Evolutionary conservation across 2,888 invertebrate genomes (phyloP).

Genomic region (Chrysina gloriosa): DNA sequence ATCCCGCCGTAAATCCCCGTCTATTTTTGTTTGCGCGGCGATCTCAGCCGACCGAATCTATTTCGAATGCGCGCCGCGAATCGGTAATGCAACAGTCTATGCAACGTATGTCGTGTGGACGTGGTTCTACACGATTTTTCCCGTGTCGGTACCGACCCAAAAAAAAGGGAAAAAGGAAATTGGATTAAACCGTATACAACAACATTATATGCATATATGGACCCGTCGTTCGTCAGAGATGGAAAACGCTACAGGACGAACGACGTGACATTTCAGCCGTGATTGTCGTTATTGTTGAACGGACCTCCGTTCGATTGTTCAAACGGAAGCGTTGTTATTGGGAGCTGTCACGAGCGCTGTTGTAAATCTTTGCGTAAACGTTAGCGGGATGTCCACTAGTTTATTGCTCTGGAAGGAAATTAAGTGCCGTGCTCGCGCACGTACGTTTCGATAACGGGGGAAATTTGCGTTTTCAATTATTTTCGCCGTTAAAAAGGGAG

Average conservation of each 20-base stretch:
- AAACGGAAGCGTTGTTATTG: slow-evolving; percentile 22
- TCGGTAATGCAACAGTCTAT: slow-evolving; percentile 34
- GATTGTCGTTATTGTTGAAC: slow-evolving; percentile 18
- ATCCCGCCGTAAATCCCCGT: slow-evolving; percentile 41
- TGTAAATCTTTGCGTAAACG: slow-evolving; percentile 11
- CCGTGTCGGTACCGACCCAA: neutral
- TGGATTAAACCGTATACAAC: neutral
- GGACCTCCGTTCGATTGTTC: slow-evolving; percentile 17
- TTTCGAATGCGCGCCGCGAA: slow-evolving; percentile 40
- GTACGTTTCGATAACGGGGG: no score
- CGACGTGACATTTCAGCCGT: slow-evolving; percentile 11
- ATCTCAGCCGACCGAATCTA: slow-evolving; percentile 32
- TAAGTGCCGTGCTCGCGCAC: no score
- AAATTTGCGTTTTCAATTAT: no score
- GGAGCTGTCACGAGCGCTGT: neutral
- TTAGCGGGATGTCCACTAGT: neutral
- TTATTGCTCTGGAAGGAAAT: no score
- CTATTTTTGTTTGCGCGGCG: slow-evolving; percentile 41
- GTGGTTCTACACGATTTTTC: slow-evolving; percentile 17
- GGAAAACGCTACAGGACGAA: slow-evolving; percentile 13
- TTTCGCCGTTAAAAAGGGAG: no score
- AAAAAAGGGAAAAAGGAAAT: neutral
- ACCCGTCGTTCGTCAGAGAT: neutral
- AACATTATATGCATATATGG: neutral
- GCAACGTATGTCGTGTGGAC: slow-evolving; percentile 31